Conservation (phyloP, 2,797 vertebrate genomes). For the Liparis tanakae region DNA sequence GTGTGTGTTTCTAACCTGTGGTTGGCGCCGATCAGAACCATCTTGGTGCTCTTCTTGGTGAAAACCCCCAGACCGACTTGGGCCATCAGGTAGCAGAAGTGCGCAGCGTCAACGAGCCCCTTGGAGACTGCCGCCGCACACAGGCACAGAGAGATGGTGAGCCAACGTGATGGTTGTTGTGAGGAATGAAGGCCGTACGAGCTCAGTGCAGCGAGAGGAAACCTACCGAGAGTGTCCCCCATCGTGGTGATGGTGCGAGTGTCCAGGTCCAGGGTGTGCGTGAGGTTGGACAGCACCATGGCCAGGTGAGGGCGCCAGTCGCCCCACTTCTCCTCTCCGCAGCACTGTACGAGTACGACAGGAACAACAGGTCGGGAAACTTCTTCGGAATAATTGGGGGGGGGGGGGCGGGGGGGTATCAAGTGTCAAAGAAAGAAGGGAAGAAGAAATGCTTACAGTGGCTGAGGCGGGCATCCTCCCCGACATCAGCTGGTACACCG, state of each 20-base stretch:
- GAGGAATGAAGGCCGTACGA: not conserved
- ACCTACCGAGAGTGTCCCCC: slow-evolving; percentile 96
- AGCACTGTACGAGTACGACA: slow-evolving; percentile 82
- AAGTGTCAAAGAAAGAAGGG: not conserved
- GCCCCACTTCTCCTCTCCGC: slow-evolving; percentile 98
- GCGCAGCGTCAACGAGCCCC: slow-evolving; percentile 93
- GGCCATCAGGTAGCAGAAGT: slow-evolving; percentile 99
- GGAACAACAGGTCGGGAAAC: not conserved
- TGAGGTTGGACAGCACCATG: slow-evolving; percentile 97
- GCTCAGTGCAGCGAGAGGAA: not conserved
- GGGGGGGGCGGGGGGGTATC: no score
- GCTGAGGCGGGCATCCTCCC: slow-evolving; percentile 98
- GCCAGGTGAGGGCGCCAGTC: slow-evolving; percentile 98
- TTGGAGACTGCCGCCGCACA: slow-evolving; percentile 86
- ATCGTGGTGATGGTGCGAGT: slow-evolving; percentile 93
- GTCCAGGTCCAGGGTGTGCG: slow-evolving; percentile 90
- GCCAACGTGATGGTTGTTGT: not conserved
- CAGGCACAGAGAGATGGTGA: not conserved
- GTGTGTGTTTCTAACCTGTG: slow-evolving; percentile 86
- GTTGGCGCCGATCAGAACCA: slow-evolving; percentile 94
- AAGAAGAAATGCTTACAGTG: slow-evolving; percentile 81
- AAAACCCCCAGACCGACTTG: slow-evolving; percentile 93
- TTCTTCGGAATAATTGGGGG: not conserved
- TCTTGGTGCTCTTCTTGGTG: slow-evolving; percentile 94
- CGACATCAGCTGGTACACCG: slow-evolving; percentile 98